Percentiles rank a stretch among this genome's conserved stretches.
Conservation (phyloP, 2,113 vertebrate species). For the Takifugu bimaculatus region DNA sequence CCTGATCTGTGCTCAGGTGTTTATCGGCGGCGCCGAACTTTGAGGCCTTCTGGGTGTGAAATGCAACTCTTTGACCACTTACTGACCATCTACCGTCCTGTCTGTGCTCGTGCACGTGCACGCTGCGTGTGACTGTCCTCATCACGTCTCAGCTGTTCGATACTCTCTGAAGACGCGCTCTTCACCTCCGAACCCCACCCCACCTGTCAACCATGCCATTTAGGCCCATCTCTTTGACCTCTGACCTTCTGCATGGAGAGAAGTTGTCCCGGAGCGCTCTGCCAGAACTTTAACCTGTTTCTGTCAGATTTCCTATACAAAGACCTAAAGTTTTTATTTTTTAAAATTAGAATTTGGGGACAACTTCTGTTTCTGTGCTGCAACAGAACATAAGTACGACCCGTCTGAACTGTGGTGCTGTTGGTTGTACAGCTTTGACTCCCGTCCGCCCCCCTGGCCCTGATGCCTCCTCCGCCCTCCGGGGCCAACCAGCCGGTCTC, state of each 20-base stretch:
- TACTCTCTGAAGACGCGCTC: constrained; percentile 9
- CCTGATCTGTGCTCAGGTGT: no score
- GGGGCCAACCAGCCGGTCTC: constrained; percentile 79
- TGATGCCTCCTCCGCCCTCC: constrained; percentile 77
- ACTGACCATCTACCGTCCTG: constrained; percentile 1
- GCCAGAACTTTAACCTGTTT: constrained; percentile 2
- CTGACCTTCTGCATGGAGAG: constrained; percentile 31
- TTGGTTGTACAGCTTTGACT: constrained; percentile 65
- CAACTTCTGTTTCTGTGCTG: constrained; percentile 30
- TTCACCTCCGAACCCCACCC: constrained; percentile 25
- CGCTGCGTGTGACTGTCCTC: constrained; percentile 36
- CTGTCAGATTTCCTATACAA: not conserved
- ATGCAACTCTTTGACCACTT: constrained; percentile 39
- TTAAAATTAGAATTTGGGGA: constrained; percentile 25
- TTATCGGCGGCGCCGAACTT: no score
- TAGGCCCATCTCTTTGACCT: constrained; percentile 22
- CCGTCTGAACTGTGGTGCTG: not conserved
- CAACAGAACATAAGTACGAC: not conserved
- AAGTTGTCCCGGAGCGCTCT: constrained; percentile 35
- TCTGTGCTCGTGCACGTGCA: constrained; percentile 39
- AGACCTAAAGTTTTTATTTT: not conserved
- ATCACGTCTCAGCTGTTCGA: no score
- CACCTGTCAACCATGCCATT: not conserved
- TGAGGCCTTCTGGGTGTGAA: not conserved
- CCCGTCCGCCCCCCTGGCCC: constrained; percentile 78